Percentiles rank a stretch among this genome's conserved stretches.
Conservation (phyloP, 2,797 vertebrate genomes). For the Natrix natrix region DNA sequence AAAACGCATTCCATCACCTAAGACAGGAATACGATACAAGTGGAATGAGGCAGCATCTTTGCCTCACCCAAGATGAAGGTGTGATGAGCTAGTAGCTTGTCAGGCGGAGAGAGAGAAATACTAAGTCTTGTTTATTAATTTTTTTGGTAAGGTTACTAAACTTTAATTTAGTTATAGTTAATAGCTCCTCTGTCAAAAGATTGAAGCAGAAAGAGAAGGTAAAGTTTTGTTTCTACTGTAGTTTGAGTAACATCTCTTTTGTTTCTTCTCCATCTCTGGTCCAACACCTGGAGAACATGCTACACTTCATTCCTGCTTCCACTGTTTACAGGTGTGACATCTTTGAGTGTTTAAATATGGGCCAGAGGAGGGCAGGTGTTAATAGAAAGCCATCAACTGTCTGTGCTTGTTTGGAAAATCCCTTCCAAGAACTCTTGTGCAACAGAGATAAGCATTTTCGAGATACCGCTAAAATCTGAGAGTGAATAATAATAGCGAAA, state of each 20-base stretch:
- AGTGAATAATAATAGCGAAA: constrained; percentile 32
- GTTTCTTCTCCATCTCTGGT: neutral
- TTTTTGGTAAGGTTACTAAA: too few relatives aligned
- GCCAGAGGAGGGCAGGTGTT: constrained; percentile 42
- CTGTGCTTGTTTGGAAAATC: constrained; percentile 52
- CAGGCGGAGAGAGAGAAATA: too few relatives aligned
- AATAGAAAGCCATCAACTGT: constrained; percentile 45
- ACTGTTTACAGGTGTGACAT: constrained; percentile 26
- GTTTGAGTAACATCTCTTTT: neutral
- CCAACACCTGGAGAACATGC: neutral
- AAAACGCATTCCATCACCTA: neutral
- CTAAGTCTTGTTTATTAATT: neutral
- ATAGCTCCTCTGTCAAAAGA: neutral
- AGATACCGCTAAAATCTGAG: constrained; percentile 33
- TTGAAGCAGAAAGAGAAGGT: neutral
- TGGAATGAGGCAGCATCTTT: neutral
- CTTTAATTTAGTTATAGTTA: neutral
- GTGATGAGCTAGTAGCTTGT: neutral
- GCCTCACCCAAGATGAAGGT: neutral
- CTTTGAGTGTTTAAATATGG: constrained; percentile 34
- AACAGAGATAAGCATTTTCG: constrained; percentile 58
- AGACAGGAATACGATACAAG: neutral
- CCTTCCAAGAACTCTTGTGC: constrained; percentile 47
- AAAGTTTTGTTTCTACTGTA: neutral
- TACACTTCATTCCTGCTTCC: constrained; percentile 31